These are phyloP conservation scores for Sanderia malayensis DNA, from an alignment of 30 jellyfish, hydroid and myxozoan species.

Conservation along the genomic window DNA sequence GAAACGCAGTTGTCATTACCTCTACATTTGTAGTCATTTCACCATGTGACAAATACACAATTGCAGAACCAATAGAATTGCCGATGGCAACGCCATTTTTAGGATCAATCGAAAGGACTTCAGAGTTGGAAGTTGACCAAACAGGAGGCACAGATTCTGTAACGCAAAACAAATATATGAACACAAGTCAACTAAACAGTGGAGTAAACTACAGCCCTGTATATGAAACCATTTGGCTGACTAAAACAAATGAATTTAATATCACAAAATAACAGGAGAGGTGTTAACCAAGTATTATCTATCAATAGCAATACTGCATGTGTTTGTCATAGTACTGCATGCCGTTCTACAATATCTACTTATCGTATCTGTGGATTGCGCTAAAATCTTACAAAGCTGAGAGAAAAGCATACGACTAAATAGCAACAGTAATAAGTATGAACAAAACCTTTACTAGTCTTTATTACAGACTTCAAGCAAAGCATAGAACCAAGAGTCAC, in stretches of 20 bases:
- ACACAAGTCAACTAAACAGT: too few relatives aligned
- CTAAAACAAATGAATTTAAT: too few relatives aligned
- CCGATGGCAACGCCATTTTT: slow-evolving; percentile 43
- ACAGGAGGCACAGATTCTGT: too few relatives aligned
- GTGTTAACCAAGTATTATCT: too few relatives aligned
- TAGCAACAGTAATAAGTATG: too few relatives aligned
- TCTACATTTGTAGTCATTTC: slow-evolving; percentile 40
- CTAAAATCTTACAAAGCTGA: too few relatives aligned
- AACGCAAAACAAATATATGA: too few relatives aligned
- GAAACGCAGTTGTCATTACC: slow-evolving; percentile 9
- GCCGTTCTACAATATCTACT: not conserved
- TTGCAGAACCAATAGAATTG: slow-evolving; percentile 45
- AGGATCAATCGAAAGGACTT: slow-evolving; percentile 29
- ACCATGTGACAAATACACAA: slow-evolving; percentile 24
- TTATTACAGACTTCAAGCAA: slow-evolving; percentile 58
- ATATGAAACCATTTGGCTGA: too few relatives aligned
- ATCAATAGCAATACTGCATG: not conserved
- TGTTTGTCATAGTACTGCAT: not conserved
- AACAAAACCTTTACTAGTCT: slow-evolving; percentile 12
- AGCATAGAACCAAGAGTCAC: slow-evolving; percentile 62
- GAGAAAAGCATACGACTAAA: not conserved
- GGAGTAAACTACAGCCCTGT: too few relatives aligned
- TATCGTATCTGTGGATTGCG: not conserved
- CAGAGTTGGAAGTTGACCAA: slow-evolving; percentile 56
- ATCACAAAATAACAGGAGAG: too few relatives aligned